These are phyloP conservation scores for Drosophila teissieri DNA, from an alignment of 1,140 invertebrate species.

Conservation along the genomic window DNA sequence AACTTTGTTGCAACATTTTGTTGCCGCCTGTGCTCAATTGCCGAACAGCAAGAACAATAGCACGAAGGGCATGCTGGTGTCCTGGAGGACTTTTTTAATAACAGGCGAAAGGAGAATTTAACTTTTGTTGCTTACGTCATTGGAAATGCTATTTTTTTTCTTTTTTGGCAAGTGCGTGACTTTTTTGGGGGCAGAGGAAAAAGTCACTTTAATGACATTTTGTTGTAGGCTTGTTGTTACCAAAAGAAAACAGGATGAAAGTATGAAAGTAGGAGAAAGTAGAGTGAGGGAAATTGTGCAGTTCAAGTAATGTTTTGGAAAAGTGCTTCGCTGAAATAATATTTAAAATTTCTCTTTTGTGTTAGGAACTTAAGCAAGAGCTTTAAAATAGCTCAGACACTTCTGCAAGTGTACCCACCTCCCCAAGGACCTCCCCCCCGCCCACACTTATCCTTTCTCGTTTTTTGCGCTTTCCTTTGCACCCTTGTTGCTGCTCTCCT, in stretches of 20 bases:
- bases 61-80: neutral
- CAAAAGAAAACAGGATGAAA: neutral
- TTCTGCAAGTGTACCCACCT: slow-evolving; percentile 1
- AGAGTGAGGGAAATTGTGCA: neutral
- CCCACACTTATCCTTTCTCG: neutral
- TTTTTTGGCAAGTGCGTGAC: slow-evolving; percentile 48
- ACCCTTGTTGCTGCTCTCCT: slow-evolving; percentile 6
- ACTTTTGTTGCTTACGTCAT: slow-evolving; percentile 64
- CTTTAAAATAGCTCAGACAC: neutral
- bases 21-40: slow-evolving; percentile 70
- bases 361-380: neutral
- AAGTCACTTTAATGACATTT: slow-evolving; percentile 52
- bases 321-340: too few relatives aligned
- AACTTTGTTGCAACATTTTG: slow-evolving; percentile 59
- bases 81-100: slow-evolving; percentile 32
- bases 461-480: slow-evolving; percentile 16
- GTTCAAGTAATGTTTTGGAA: neutral
- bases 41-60: slow-evolving; percentile 28
- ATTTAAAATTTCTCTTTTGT: neutral
- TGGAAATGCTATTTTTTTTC: slow-evolving; percentile 52
- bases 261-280: neutral
- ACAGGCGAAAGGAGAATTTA: slow-evolving; percentile 23
- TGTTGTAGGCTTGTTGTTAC: slow-evolving; percentile 16
- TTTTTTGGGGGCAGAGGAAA: slow-evolving; percentile 4
- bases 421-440: neutral